phyloP scores from a whole-genome alignment of 2,113 vertebrate species.

The Lucifuga dentata region DNA sequence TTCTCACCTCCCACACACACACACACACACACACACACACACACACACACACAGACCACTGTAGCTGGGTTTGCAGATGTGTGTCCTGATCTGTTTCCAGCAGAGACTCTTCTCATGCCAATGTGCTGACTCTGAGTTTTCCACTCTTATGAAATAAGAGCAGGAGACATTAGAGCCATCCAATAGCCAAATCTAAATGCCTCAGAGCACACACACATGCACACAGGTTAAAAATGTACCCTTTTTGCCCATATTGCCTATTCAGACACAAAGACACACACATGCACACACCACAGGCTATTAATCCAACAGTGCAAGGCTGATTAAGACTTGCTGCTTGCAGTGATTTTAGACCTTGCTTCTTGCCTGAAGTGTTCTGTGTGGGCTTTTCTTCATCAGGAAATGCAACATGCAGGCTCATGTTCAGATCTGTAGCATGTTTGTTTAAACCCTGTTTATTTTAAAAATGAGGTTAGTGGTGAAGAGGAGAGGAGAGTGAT shows the following conservation, averaged over 20 bases:
- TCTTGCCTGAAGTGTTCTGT: constrained; percentile 9
- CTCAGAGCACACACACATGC: constrained; percentile 29
- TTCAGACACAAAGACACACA: not conserved
- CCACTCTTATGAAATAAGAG: constrained; percentile 80
- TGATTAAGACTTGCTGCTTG: constrained; percentile 22
- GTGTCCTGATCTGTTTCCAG: constrained; percentile 76
- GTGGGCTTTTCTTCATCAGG: constrained; percentile 15
- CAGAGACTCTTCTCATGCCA: constrained; percentile 70
- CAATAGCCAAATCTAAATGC: constrained; percentile 60
- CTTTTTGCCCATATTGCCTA: no score
- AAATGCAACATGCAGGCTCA: constrained; percentile 30
- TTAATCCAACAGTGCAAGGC: constrained; percentile 8
- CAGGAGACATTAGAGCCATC: constrained; percentile 67
- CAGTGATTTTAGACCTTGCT: not conserved
- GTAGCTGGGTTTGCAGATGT: constrained; percentile 71
- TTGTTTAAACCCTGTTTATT: constrained; percentile 48
- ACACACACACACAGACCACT: constrained; percentile 8
- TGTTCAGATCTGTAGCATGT: constrained; percentile 36
- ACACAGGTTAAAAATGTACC: constrained; percentile 28
- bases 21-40: constrained; percentile 1
- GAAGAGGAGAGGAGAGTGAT: not conserved
- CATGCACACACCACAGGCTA: not conserved
- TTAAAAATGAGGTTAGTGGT: constrained; percentile 22
- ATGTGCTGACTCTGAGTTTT: constrained; percentile 81
- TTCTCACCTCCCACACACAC: not conserved